Conservation (phyloP, 2,797 vertebrate species). For the Sebastes diaconus region DNA sequence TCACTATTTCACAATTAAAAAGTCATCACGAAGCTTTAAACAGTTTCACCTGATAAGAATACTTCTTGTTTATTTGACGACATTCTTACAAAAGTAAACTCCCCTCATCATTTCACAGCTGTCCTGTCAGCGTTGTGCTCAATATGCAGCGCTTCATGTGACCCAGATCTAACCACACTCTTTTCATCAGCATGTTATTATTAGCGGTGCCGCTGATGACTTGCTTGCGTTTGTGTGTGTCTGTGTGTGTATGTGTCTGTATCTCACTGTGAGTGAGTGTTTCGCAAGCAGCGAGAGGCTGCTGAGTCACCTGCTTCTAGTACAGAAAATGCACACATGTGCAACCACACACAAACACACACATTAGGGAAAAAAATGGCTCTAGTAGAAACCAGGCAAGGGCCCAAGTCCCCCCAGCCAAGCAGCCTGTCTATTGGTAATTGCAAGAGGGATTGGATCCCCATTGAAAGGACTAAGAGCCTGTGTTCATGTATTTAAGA, state of each 20-base stretch:
- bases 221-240: slow-evolving; percentile 17
- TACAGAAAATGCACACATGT: slow-evolving; percentile 19
- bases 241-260: background rate
- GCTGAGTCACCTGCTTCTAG: slow-evolving; percentile 63
- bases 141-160: slow-evolving; percentile 44
- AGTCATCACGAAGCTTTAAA: background rate
- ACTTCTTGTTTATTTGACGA: background rate
- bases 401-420: slow-evolving; percentile 52
- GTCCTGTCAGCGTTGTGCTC: slow-evolving; percentile 22
- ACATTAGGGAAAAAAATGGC: slow-evolving; percentile 20
- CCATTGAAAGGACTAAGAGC: slow-evolving; percentile 60
- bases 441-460: slow-evolving; percentile 67
- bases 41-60: background rate
- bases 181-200: slow-evolving; percentile 48
- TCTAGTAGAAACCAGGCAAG: slow-evolving; percentile 52
- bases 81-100: background rate
- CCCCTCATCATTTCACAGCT: slow-evolving; percentile 15
- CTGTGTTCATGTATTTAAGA: slow-evolving; percentile 69
- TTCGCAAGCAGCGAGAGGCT: slow-evolving; percentile 1
- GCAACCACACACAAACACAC: background rate
- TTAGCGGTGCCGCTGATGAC: slow-evolving; percentile 38
- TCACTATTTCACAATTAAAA: background rate
- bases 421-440: slow-evolving; percentile 65
- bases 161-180: slow-evolving; percentile 52
- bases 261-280: slow-evolving; percentile 14